phyloP scores from a whole-genome alignment of 2,888 invertebrate genomes.

The Hymenopus coronatus region DNA sequence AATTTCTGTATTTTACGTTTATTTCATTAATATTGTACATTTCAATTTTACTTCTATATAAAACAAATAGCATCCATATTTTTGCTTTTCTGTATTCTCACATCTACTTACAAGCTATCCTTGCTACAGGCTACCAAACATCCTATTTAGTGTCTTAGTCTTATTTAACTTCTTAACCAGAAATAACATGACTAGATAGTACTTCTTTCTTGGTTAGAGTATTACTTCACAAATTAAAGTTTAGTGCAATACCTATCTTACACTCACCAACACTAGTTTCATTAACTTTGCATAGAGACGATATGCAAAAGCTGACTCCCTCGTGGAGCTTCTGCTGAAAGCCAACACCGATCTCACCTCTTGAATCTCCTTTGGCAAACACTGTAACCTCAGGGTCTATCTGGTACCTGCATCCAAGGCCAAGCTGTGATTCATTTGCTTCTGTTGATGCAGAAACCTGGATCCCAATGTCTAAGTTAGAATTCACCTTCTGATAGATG shows the following conservation, averaged over 20 bases:
- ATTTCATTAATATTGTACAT: no score
- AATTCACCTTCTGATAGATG: neutral
- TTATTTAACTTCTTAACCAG: no score
- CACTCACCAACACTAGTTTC: neutral
- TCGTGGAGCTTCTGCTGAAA: neutral
- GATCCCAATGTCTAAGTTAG: neutral
- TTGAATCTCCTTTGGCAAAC: neutral
- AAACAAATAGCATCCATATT: no score
- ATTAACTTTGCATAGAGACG: neutral
- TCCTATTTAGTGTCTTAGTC: no score
- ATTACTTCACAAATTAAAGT: neutral
- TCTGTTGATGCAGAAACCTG: neutral
- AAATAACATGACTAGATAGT: no score
- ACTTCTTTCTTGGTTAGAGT: no score
- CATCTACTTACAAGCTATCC: no score
- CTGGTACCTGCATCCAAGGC: neutral
- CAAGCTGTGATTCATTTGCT: neutral
- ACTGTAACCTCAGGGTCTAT: neutral
- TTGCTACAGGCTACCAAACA: no score
- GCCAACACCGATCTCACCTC: neutral
- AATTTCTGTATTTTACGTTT: no score
- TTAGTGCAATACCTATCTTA: neutral
- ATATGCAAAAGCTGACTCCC: neutral
- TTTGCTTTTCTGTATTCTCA: no score
- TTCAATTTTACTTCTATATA: no score